Conservation (phyloP, 1,140 invertebrate genomes). For the Bombus difficillimus region DNA sequence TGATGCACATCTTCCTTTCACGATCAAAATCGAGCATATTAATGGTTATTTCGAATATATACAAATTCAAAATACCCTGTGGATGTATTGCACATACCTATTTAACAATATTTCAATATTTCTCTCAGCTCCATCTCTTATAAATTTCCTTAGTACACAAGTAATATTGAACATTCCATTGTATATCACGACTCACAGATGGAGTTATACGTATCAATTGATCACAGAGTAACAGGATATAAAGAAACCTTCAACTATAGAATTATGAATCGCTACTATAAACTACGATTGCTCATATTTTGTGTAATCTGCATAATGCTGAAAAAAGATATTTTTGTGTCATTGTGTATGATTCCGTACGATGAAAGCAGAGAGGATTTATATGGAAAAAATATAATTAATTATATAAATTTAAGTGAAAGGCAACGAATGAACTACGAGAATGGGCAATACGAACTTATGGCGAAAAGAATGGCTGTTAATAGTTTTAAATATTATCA, state of each 20-base stretch:
- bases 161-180: constrained; percentile 61
- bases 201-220: constrained; percentile 56
- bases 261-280: background rate
- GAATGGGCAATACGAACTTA: background rate
- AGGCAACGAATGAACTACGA: background rate
- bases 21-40: constrained; percentile 26
- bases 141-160: constrained; percentile 65
- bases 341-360: background rate
- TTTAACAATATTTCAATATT: constrained; percentile 64
- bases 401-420: background rate
- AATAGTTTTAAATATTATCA: background rate
- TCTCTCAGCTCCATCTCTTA: constrained; percentile 70
- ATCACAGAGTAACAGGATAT: background rate
- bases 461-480: background rate
- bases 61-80: constrained; percentile 56
- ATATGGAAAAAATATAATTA: background rate
- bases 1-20: constrained; percentile 18
- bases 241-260: background rate
- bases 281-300: background rate
- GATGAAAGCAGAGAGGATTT: background rate
- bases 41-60: constrained; percentile 38
- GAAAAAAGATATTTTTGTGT: background rate
- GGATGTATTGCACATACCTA: constrained; percentile 62
- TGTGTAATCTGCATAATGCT: background rate
- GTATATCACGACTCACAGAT: constrained; percentile 61